Percentiles rank a stretch among this genome's conserved stretches.
These are phyloP conservation scores for Galerucella nymphaeae DNA, from an alignment of 2,888 invertebrate genomes.

Conservation along the genomic window DNA sequence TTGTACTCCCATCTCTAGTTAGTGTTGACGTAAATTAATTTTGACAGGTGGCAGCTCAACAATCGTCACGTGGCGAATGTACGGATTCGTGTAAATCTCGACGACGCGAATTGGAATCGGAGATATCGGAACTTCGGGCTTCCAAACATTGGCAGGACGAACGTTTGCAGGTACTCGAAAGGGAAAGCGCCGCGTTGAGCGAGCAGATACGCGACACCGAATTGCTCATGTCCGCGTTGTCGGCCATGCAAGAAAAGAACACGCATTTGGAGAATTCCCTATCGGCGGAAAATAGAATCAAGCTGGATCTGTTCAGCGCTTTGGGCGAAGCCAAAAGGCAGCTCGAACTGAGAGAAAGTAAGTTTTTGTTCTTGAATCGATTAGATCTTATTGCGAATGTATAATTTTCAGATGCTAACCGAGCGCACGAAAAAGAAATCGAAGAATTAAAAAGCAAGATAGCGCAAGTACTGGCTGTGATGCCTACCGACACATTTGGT, in stretches of 20 bases:
- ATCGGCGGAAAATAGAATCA: constrained; percentile 96
- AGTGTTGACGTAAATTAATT: constrained; percentile 1
- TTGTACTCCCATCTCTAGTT: no score
- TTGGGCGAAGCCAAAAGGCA: constrained; percentile 94
- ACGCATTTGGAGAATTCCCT: constrained; percentile 92
- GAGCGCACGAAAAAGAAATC: constrained; percentile 90
- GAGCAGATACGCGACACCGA: constrained; percentile 74
- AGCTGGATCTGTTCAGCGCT: constrained; percentile 97
- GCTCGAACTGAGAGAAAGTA: constrained; percentile 87
- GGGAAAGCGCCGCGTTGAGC: constrained; percentile 65
- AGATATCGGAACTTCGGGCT: constrained; percentile 69
- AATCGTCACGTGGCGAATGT: constrained; percentile 62
- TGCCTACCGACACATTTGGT: constrained; percentile 80
- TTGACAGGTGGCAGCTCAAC: constrained; percentile 57
- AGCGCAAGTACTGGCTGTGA: constrained; percentile 93
- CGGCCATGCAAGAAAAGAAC: constrained; percentile 90
- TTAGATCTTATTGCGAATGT: no score
- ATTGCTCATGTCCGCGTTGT: constrained; percentile 81
- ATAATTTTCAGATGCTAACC: constrained; percentile 75
- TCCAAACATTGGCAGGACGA: constrained; percentile 73
- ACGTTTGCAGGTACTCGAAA: constrained; percentile 68
- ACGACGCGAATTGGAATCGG: constrained; percentile 72
- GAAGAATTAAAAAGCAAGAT: constrained; percentile 90
- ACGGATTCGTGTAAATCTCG: constrained; percentile 65
- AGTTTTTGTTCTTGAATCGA: constrained; percentile 57